Conservation (phyloP, 2,888 invertebrate species). For the Parapristionchus giblindavisi region DNA sequence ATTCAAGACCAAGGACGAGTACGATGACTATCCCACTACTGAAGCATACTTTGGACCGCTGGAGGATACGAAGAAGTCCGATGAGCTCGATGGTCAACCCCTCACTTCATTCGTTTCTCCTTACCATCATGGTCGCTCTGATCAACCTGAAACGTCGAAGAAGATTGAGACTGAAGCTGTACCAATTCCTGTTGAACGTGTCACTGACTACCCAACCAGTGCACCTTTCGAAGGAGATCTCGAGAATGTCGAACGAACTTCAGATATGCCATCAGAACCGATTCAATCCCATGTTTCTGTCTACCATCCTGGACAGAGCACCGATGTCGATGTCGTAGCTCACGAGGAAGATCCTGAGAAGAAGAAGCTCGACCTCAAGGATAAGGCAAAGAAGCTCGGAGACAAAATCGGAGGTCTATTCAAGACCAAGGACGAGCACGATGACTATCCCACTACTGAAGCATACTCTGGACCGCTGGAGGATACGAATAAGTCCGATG, state of each 20-base stretch:
- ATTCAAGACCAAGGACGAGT: not conserved
- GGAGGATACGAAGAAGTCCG: not conserved
- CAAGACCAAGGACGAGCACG: slow-evolving; percentile 13
- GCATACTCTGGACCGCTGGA: slow-evolving; percentile 11
- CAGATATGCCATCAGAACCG: not conserved
- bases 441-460: slow-evolving; percentile 4
- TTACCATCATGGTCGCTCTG: not conserved
- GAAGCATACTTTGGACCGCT: not conserved
- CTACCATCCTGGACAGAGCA: not conserved
- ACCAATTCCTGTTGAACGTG: not conserved
- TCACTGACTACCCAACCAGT: not conserved
- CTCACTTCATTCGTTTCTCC: not conserved
- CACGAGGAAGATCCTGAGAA: not conserved
- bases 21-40: not conserved
- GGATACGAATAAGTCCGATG: not conserved
- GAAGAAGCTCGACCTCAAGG: slow-evolving; percentile 3
- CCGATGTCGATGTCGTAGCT: not conserved
- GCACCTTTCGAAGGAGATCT: not conserved
- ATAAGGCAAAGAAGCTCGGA: not conserved
- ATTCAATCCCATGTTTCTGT: not conserved
- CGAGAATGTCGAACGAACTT: not conserved
- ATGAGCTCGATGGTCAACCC: not conserved
- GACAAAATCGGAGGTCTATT: slow-evolving; percentile 29
- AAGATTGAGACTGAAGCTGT: not conserved
- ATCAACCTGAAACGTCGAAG: not conserved